Evolutionary conservation across 2,113 vertebrate genomes (phyloP).

Genomic region (Entosphenus tridentatus): DNA sequence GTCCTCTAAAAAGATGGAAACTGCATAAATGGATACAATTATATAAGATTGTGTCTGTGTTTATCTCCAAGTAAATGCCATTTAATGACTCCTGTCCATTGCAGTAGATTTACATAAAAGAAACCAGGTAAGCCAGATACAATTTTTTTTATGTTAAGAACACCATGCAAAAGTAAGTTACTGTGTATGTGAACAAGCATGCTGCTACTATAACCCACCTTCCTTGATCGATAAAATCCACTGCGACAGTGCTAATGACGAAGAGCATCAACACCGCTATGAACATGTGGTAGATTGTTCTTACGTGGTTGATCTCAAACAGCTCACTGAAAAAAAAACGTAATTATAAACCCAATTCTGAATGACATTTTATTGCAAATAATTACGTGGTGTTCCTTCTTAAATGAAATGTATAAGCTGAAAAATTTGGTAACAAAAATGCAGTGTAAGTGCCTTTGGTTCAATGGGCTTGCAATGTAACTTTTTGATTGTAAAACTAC

Average conservation of each 20-base stretch:
- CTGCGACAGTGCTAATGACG: constrained; percentile 65
- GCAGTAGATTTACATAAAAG: neutral
- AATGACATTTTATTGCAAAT: neutral
- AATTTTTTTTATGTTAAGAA: too few species aligned
- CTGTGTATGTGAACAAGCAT: too few species aligned
- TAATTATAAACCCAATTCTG: neutral
- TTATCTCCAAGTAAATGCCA: neutral
- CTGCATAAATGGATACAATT: neutral
- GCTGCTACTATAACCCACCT: constrained; percentile 30
- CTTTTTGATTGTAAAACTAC: neutral
- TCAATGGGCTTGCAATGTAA: neutral
- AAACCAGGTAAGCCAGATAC: too few species aligned
- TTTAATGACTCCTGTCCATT: neutral
- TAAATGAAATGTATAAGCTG: neutral
- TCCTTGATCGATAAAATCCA: constrained; percentile 83
- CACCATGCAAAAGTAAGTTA: too few species aligned
- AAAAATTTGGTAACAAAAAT: neutral
- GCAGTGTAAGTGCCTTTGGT: neutral
- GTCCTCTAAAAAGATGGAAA: neutral
- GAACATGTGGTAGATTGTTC: constrained; percentile 96
- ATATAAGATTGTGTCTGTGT: neutral
- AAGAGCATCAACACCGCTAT: constrained; percentile 81
- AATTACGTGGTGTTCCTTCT: neutral
- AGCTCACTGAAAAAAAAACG: constrained; percentile 38
- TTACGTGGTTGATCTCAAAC: constrained; percentile 89